phyloP scores from a whole-genome alignment of 1,140 invertebrate genomes.

The Lepidurus apus region DNA sequence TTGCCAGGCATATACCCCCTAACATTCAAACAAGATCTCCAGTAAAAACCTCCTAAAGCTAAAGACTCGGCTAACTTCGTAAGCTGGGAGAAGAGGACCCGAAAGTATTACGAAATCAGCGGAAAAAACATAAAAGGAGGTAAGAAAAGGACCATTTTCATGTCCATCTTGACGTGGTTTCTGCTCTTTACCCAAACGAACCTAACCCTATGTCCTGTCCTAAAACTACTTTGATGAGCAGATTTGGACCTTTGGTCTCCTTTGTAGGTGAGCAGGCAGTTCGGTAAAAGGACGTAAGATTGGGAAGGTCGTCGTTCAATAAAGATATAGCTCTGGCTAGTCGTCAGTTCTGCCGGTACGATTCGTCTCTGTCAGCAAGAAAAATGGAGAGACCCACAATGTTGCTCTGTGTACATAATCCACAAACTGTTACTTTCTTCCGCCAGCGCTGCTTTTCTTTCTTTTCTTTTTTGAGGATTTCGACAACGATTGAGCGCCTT shows the following conservation, averaged over 20 bases:
- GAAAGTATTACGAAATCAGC: not conserved
- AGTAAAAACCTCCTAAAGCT: not conserved
- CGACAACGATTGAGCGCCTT: not conserved
- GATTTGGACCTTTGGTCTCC: not conserved
- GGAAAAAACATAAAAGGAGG: not conserved
- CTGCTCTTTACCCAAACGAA: not conserved
- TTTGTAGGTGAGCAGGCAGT: not conserved
- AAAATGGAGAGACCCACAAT: not conserved
- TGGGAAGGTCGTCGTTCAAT: not conserved
- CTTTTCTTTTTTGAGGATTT: not conserved
- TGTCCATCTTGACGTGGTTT: not conserved
- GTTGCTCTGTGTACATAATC: not conserved
- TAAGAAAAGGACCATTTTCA: not conserved
- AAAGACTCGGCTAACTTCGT: not conserved
- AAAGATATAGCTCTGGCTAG: not conserved
- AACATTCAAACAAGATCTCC: not conserved
- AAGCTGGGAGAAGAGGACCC: not conserved
- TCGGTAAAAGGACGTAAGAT: not conserved
- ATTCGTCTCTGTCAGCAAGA: slow-evolving; percentile 17
- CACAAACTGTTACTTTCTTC: not conserved
- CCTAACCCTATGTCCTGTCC: not conserved
- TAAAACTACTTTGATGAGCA: not conserved
- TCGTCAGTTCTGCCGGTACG: slow-evolving; percentile 1
- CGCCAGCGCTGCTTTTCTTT: not conserved
- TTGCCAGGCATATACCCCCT: not conserved